Evolutionary conservation across 2,113 vertebrate species (phyloP), one percentile per base, ranked within the genome.

Genomic region (Osmerus mordax): DNA sequence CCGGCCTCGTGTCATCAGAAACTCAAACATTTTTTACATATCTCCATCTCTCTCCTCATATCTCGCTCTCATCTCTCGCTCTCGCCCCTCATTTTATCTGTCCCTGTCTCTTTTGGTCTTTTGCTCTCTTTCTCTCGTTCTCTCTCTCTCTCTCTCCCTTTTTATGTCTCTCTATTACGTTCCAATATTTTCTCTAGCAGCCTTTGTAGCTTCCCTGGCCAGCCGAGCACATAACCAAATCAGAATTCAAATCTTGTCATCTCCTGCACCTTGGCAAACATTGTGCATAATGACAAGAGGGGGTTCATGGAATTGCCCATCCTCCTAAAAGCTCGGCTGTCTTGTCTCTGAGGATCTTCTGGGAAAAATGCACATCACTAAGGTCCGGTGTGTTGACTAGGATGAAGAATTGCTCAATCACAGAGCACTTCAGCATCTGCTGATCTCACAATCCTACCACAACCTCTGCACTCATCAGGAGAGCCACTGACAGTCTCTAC

Each of bases 381-480:
- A 58, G 47, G 53, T 19, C 67, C 15, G 14, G 28, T 32, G 15
- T 52, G 16, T 16, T 56, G 53, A 29, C 21, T 19, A 8, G 67
- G 14, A 69, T 56, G 29, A 58, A 66, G 51, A 58, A 12, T 25
- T 0, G 15, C 53, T 72, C 55, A 72, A 25, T 76, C 65, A 62
- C 23, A 19, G 12, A 1, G 23, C 32, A 63, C 25, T 36, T 36
- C 28, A 61, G 47, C 72, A 55, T 70, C 51, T 8, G 25, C 32
- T 23, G 55, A 23, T 53, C 19, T 70, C 12, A 19, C 25, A 41
- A 12, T n/a, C 55, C 21, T 16, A 32, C 2, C 6, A 32, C 7
- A 54, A 56, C 54, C 16, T 18, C 25, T 12, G 19, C 25, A 16
- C 56, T 29, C 58, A 6, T 59, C 36, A 18, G 14, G 51, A 51